Evolutionary conservation across 2,113 vertebrate genomes (phyloP), one percentile per base, ranked within the genome.

Genomic region (Rissa tridactyla): DNA sequence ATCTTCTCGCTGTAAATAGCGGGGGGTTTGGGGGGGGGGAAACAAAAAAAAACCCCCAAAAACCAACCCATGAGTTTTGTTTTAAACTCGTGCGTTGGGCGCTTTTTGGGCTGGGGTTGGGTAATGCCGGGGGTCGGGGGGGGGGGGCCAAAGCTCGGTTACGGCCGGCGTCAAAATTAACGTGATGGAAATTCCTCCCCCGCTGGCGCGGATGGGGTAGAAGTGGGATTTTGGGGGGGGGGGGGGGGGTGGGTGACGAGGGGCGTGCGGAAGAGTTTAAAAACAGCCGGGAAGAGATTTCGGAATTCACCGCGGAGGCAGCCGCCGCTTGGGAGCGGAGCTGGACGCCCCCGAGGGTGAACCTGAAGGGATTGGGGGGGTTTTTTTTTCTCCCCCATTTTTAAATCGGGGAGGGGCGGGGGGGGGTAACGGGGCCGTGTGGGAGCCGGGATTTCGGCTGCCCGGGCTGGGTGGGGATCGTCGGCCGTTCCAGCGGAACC

Each of bases 271-370:
- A 52, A 40, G 32, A 73, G 47, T 44, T 44, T 6, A 54, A 27
- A 4, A 29, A 25, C 44, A 9, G n/a, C 10, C 4, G 54, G 29
- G 60, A 17, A 36, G 26, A 32, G 7, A 2, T 13, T 22, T 8
- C 2, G 1, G 13, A 49, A 34, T 54, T 20, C 25, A 11, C 64
- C 17, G 5, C 27, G 6, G 27, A 27, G 44, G 34, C 42, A 22
- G 46, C 36, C 6, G 5, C 61, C 36, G 36, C 44, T 30, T 36
- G 20, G 51, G 51, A 36, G 78, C 3, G 3, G 78, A 81, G 19
- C 38, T 14, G 62, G 40, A 0, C 16, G 20, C 25, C 38, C 62
- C 1, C 1, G 38, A 23, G 15, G 49, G 16, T 5, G 13, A 44
- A 19, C 29, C 38, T 10, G 6, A 23, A 42, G 13, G 29, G n/a